Base-by-base conservation (phyloP, 2,113 vertebrate species). In the Nothocercus julius region DNA sequence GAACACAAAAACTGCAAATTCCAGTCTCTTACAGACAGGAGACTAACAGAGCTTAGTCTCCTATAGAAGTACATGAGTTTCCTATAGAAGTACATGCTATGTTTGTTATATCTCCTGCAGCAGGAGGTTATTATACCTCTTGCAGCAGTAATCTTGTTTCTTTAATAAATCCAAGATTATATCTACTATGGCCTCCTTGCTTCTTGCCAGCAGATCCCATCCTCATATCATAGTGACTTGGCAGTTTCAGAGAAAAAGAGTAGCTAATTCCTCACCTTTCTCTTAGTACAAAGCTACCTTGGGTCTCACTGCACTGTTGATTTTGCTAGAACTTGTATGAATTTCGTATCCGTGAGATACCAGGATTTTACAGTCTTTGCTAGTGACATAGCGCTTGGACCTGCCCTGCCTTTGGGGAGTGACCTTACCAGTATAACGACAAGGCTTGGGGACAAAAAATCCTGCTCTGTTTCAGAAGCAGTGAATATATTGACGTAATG, bases 301-400 rank as follows among this genome's bases (percentile, higher is more conserved):
- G 49, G 49, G 49, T 49, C 21, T 49, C 49, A 15, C 44, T 40
- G 13, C 53, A 24, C 54, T 28, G 21, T 18, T 15, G 1, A 49
- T 27, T 87, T 75, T 51, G 30, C 5, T 28, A 79, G 38, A 63
- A 61, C 19, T 6, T 64, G 19, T 40, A 32, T 32, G 20, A 49
- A n/a, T 8, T 27, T 14, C 45, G 8, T 21, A 14, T 62, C n/a
- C 44, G 3, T 13, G 8, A 81, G 12, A 14, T 3, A 2, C 1
- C 2, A 2, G 54, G 40, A 25, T 51, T 63, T 80, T 54, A 34
- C 44, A 82, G 40, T 9, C 34, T 67, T 80, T 56, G 18, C 34
- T 14, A 14, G 13, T 44, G 19, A 21, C 20, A 2, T 3, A 67
- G 54, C 14, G 70, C 59, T 42, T 53, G 62, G 61, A 36, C 1